Percentiles rank a stretch among this genome's conserved stretches.
phyloP scores from a whole-genome alignment of 2,888 invertebrate genomes.

The Amblyteles armatorius region DNA sequence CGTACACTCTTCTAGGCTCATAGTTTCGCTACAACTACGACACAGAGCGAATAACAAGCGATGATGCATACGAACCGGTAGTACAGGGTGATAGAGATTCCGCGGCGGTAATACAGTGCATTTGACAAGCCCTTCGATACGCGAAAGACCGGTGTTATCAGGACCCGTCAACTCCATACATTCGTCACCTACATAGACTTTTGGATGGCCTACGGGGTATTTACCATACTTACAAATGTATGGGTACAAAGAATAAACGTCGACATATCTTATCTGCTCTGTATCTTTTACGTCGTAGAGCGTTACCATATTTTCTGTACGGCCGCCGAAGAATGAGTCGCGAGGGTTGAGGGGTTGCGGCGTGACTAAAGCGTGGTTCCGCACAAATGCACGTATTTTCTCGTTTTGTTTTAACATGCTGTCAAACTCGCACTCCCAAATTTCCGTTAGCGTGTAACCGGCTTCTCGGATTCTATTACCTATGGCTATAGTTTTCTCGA shows the following conservation, averaged over 20 bases:
- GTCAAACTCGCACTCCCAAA: slow-evolving; percentile 64
- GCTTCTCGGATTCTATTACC: neutral
- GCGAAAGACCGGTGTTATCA: no score
- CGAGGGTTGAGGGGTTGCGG: slow-evolving; percentile 28
- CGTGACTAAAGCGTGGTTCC: slow-evolving; percentile 5
- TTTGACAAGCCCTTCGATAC: slow-evolving; percentile 13
- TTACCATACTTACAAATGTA: no score
- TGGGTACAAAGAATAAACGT: no score
- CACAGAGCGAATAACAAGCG: no score
- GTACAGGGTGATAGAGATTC: no score
- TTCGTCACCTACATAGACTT: slow-evolving; percentile 61
- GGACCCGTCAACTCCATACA: slow-evolving; percentile 21
- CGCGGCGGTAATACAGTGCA: neutral
- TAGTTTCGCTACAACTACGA: no score
- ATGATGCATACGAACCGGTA: neutral
- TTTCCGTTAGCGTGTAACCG: slow-evolving; percentile 37
- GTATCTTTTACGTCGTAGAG: no score
- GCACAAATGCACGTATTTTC: slow-evolving; percentile 8
- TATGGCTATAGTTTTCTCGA: neutral
- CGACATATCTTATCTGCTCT: no score
- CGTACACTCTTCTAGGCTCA: slow-evolving; percentile 63
- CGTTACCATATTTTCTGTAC: slow-evolving; percentile 69
- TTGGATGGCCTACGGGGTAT: slow-evolving; percentile 66
- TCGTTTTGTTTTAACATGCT: slow-evolving; percentile 10
- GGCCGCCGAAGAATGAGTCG: slow-evolving; percentile 74